A percentile compares a stretch with the other conserved stretches of the same genome.
These are phyloP conservation scores for Tiliacea citrago DNA, from an alignment of 2,888 invertebrate species.

Conservation along the genomic window DNA sequence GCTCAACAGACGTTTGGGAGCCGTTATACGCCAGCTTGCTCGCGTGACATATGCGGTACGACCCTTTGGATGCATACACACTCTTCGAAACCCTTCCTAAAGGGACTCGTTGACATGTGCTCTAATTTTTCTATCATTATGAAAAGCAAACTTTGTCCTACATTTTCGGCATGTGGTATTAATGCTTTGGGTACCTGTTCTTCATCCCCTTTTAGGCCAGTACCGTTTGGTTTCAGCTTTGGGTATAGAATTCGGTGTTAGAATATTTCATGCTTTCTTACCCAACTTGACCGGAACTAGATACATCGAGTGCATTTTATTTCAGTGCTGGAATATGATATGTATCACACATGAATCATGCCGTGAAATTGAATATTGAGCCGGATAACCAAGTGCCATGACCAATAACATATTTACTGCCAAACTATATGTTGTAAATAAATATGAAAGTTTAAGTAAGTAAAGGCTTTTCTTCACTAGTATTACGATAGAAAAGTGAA, in stretches of 20 bases:
- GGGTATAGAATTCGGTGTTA: background rate
- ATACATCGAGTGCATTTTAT: constrained; percentile 37
- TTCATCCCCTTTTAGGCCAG: background rate
- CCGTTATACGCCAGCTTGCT: constrained; percentile 79
- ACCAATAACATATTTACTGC: constrained; percentile 42
- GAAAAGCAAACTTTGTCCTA: constrained; percentile 24
- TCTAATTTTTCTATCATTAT: constrained; percentile 42
- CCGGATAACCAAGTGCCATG: constrained; percentile 41
- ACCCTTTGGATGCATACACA: constrained; percentile 33
- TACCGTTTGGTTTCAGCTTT: constrained; percentile 16
- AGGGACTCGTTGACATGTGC: constrained; percentile 29
- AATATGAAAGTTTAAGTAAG: constrained; percentile 33
- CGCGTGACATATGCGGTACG: constrained; percentile 56
- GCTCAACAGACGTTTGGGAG: constrained; percentile 68
- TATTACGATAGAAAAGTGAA: constrained; percentile 41
- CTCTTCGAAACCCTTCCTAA: constrained; percentile 27
- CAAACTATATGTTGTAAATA: constrained; percentile 27
- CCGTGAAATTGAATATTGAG: constrained; percentile 49
- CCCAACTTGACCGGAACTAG: constrained; percentile 30
- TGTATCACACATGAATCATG: constrained; percentile 31
- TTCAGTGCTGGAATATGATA: constrained; percentile 39
- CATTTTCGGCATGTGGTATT: constrained; percentile 23
- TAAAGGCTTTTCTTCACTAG: constrained; percentile 2
- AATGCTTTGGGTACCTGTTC: constrained; percentile 30
- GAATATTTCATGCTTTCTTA: constrained; percentile 28